A percentile compares a stretch with the other conserved stretches of the same genome.
phyloP scores from a whole-genome alignment of 2,888 invertebrate genomes.

The Ochropleura plecta region DNA sequence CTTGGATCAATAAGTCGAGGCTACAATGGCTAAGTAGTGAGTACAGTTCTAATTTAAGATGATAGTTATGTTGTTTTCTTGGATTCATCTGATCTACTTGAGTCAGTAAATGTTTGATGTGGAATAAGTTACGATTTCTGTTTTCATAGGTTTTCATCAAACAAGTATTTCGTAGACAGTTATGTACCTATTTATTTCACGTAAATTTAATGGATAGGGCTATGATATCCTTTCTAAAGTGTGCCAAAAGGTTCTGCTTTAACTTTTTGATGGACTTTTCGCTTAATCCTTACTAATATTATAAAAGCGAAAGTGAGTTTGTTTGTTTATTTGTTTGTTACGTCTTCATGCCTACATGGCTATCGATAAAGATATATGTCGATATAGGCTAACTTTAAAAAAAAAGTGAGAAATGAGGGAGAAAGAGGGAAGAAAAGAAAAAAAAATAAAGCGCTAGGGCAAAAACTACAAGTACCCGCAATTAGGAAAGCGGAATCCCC shows the following conservation, averaged over 20 bases:
- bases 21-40: constrained; percentile 36
- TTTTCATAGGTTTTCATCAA: constrained; percentile 11
- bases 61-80: constrained; percentile 18
- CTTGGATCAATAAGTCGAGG: constrained; percentile 37
- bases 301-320: too few species aligned
- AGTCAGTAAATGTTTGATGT: constrained; percentile 3
- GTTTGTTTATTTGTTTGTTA: too few species aligned
- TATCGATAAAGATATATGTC: too few species aligned
- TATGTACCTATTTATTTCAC: neutral
- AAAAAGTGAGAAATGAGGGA: too few species aligned
- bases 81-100: constrained; percentile 1
- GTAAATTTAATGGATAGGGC: neutral
- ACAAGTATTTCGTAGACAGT: neutral
- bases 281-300: too few species aligned
- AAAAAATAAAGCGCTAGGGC: too few species aligned
- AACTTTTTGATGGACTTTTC: neutral
- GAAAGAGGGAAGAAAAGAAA: too few species aligned
- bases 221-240: neutral
- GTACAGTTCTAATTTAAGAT: constrained; percentile 29
- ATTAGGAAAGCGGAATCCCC: too few species aligned
- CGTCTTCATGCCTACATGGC: too few species aligned
- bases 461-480: too few species aligned
- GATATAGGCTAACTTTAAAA: too few species aligned
- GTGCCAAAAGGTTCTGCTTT: neutral
- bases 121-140: neutral